Evolutionary conservation across 2,888 invertebrate species (phyloP), one percentile per base, ranked within the genome.

Genomic region (Copidosoma aretas): DNA sequence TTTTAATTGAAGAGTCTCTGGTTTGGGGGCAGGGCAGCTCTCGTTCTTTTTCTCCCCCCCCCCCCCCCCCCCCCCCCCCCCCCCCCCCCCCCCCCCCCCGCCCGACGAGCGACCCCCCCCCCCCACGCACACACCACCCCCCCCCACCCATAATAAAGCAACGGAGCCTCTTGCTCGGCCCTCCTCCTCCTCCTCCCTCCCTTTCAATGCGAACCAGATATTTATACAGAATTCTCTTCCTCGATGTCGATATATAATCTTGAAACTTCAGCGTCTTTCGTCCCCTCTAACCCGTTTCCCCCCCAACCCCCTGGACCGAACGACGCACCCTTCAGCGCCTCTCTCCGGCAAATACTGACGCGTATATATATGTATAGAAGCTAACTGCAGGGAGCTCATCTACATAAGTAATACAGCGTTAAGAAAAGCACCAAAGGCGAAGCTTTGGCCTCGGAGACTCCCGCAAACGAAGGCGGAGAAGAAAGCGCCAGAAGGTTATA

Each of bases 331-430:
- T 68, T 66, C 65, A 49, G 60, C 65, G 63, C 60, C 61, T 72
- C 61, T 72, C 70, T 70, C 73, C 69, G 73, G 77, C 79, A 79
- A 81, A 81, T 80, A 81, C 32, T 32, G 32, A n/a, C n/a, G n/a
- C n/a, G n/a, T n/a, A n/a, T n/a, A n/a, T n/a, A n/a, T n/a, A 81
- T 81, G 80, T 81, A 82, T 79, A 82, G 80, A 79, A 80, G n/a
- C n/a, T n/a, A n/a, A 81, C 78, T 79, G 78, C 78, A 77, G 75
- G 77, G 77, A 76, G 78, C 81, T 82, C 81, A 82, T 82, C 80
- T 82, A 79, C 82, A 82, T 82, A 81, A 82, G 80, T 81, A 82
- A 82, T 81, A 81, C 79, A 77, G 80, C 79, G 81, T 81, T 81
- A 81, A 80, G 80, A 79, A 81, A 81, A 80, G 79, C 79, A 77